Conservation (phyloP, 2,113 vertebrate genomes). For the Ramphastos sulfuratus region DNA sequence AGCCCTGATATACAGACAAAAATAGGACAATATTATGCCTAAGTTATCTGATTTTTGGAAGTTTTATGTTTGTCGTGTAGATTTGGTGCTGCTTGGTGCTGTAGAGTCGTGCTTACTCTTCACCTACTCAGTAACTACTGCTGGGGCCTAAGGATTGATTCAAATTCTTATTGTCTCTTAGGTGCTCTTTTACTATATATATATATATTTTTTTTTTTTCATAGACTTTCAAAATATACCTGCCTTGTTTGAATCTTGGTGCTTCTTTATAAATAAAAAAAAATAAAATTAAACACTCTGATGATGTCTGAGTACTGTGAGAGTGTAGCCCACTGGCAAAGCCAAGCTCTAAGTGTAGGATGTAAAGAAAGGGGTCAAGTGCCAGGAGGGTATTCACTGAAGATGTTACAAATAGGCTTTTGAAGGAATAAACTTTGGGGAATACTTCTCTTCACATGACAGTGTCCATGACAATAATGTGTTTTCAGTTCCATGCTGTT, state of each 20-base stretch:
- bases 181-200: neutral
- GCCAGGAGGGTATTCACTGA: neutral
- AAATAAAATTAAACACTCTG: neutral
- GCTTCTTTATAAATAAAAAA: neutral
- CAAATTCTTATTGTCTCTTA: constrained; percentile 45
- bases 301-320: neutral
- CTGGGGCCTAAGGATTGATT: constrained; percentile 13
- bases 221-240: neutral
- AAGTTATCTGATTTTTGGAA: neutral
- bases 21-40: neutral
- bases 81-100: neutral
- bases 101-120: neutral
- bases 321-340: neutral
- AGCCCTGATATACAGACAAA: neutral
- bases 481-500: neutral
- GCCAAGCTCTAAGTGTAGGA: neutral
- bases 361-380: neutral
- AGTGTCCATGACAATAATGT: neutral
- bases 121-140: neutral
- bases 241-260: neutral
- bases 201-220: neutral
- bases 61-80: neutral
- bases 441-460: neutral
- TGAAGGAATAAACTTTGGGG: neutral
- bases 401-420: neutral